phyloP scores from a whole-genome alignment of 2,113 vertebrate species.

The Ictidomys tridecemlineatus region DNA sequence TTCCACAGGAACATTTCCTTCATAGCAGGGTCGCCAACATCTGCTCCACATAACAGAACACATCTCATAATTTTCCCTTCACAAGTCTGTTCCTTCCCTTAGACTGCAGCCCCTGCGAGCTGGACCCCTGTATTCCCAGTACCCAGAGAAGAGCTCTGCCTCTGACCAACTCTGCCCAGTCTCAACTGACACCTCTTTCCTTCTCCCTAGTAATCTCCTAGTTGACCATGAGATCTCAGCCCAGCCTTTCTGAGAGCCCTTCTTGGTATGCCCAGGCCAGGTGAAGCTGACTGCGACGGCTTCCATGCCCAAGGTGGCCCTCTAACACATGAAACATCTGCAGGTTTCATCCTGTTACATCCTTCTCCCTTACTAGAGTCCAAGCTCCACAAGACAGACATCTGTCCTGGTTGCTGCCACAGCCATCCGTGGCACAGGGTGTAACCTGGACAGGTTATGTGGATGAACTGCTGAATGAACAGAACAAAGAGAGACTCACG shows the following conservation, averaged over 20 bases:
- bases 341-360: fast-evolving
- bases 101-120: background rate
- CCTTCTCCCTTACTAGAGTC: background rate
- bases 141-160: background rate
- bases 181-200: background rate
- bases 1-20: background rate
- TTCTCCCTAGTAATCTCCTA: background rate
- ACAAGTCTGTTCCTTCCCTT: no score
- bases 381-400: background rate
- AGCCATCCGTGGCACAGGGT: fast-evolving
- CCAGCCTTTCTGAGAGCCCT: background rate
- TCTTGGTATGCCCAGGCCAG: background rate
- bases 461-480: no score
- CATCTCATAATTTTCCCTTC: background rate
- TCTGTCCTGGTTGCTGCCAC: fast-evolving
- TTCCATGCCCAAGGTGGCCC: fast-evolving
- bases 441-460: no score
- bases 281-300: fast-evolving
- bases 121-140: background rate
- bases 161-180: background rate
- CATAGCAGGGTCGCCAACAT: background rate
- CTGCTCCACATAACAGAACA: background rate
- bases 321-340: background rate
- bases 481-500: fast-evolving
- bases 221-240: background rate